phyloP scores from a whole-genome alignment of 2,888 invertebrate genomes.

The Labia minor region DNA sequence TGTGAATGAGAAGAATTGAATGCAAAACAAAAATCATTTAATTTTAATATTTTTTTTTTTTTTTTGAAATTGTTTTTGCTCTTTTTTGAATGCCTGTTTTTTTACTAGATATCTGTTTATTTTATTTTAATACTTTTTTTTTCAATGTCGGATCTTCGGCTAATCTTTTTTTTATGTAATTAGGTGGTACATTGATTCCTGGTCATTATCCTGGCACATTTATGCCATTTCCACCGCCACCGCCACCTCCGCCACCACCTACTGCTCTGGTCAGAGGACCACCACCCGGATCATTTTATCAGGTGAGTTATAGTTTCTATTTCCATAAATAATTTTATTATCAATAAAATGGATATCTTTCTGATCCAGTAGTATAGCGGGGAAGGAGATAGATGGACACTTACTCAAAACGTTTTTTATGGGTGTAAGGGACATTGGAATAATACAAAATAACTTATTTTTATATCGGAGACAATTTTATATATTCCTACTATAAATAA shows the following conservation, averaged over 20 bases:
- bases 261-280: neutral
- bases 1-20: neutral
- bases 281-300: neutral
- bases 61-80: conserved; percentile 15
- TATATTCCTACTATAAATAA: too few species aligned
- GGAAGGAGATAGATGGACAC: too few species aligned
- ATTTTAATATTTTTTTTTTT: conserved; percentile 8
- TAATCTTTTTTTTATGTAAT: conserved; percentile 26
- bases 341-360: too few species aligned
- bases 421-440: too few species aligned
- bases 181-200: conserved; percentile 45
- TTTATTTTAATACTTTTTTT: neutral
- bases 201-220: conserved; percentile 37
- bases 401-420: too few species aligned
- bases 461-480: too few species aligned
- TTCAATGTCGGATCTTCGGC: too few species aligned
- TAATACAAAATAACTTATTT: too few species aligned
- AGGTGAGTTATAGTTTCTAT: too few species aligned
- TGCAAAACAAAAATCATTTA: too few species aligned
- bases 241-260: conserved; percentile 20
- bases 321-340: too few species aligned
- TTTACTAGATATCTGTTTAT: conserved; percentile 13
- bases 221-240: conserved; percentile 42
- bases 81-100: neutral
- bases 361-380: too few species aligned